Evolutionary conservation across 2,797 vertebrate species (phyloP).

Genomic region (Sitta carolinensis): DNA sequence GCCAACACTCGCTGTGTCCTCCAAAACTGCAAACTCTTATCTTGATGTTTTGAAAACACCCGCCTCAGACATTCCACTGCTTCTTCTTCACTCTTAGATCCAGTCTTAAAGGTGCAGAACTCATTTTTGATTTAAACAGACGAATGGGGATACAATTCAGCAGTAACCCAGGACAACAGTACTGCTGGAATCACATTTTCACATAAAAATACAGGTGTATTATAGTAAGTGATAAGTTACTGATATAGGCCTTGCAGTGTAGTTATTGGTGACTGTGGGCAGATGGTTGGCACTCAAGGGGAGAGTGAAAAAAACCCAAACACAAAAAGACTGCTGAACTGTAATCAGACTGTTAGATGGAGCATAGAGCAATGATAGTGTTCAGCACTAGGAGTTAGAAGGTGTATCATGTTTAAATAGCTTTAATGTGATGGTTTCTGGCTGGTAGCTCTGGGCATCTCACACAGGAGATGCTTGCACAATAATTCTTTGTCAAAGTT

Average conservation of each 20-base stretch:
- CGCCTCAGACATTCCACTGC: too few relatives aligned
- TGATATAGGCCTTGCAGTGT: not conserved
- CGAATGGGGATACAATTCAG: too few relatives aligned
- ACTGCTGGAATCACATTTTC: not conserved
- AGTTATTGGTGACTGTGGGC: conserved; percentile 37
- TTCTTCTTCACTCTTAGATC: too few relatives aligned
- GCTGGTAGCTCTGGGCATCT: conserved; percentile 8
- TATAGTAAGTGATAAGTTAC: not conserved
- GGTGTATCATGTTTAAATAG: not conserved
- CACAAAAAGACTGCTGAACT: conserved; percentile 45
- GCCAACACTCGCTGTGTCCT: too few relatives aligned
- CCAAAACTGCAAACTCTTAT: too few relatives aligned
- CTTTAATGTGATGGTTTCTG: conserved; percentile 33
- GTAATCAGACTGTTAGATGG: conserved; percentile 53
- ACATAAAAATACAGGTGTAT: not conserved
- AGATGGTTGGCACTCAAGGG: conserved; percentile 55
- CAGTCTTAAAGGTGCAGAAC: too few relatives aligned
- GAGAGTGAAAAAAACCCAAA: conserved; percentile 33
- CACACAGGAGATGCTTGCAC: not conserved
- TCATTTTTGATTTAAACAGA: too few relatives aligned
- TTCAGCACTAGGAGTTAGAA: conserved; percentile 38
- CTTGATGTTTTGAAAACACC: too few relatives aligned
- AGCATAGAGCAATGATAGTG: conserved; percentile 32
- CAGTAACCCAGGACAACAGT: too few relatives aligned
- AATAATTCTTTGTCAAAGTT: conserved; percentile 31